phyloP scores from a whole-genome alignment of 2,888 invertebrate species.

The Peribatodes rhomboidaria region DNA sequence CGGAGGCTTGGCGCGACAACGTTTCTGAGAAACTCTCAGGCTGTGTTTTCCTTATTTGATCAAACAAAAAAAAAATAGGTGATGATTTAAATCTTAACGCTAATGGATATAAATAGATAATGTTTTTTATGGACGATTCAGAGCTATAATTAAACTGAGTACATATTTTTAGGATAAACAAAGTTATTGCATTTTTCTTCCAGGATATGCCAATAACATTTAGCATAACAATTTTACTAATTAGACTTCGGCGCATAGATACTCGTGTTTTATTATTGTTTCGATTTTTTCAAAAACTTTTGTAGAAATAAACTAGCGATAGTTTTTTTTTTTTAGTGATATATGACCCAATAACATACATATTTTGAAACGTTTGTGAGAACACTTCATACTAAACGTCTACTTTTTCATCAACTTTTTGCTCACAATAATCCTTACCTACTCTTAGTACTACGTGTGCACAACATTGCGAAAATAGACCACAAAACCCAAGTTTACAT shows the following conservation, averaged over 20 bases:
- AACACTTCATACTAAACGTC: too few relatives aligned
- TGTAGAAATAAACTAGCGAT: too few relatives aligned
- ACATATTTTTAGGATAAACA: not conserved
- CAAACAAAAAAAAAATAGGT: constrained; percentile 32
- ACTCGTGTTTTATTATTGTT: too few relatives aligned
- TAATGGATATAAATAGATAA: not conserved
- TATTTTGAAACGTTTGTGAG: too few relatives aligned
- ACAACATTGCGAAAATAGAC: constrained; percentile 8
- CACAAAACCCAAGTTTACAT: constrained; percentile 4
- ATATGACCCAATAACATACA: too few relatives aligned
- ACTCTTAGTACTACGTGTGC: not conserved
- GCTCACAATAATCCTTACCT: not conserved
- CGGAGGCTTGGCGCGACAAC: constrained; percentile 52
- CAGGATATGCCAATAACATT: not conserved
- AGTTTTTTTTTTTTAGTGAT: too few relatives aligned
- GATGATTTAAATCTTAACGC: not conserved
- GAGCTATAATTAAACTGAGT: not conserved
- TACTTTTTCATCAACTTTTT: too few relatives aligned
- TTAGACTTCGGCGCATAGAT: too few relatives aligned
- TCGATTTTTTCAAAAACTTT: not conserved
- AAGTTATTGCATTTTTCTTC: not conserved
- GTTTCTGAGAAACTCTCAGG: constrained; percentile 63
- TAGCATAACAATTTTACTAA: too few relatives aligned
- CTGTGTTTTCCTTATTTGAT: constrained; percentile 67
- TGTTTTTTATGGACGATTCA: not conserved